Percentiles rank a stretch among this genome's conserved stretches.
Conservation (phyloP, 2,113 vertebrate genomes). For the Ptyas mucosa region DNA sequence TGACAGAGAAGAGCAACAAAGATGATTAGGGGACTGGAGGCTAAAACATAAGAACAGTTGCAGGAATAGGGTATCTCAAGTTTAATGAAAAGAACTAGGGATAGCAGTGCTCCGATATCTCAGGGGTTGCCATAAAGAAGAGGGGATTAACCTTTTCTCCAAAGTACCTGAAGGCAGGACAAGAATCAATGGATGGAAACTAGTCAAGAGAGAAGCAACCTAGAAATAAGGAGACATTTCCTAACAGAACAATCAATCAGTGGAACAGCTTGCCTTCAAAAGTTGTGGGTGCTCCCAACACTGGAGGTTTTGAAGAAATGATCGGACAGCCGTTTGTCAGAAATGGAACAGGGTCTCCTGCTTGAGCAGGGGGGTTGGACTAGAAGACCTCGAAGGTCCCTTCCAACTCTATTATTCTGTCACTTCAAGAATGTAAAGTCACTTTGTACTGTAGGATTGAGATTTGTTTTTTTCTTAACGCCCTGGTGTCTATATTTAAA, state of each 20-base stretch:
- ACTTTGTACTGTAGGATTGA: not conserved
- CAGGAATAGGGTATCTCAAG: not conserved
- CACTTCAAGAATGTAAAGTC: not conserved
- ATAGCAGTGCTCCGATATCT: not conserved
- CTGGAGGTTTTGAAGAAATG: not conserved
- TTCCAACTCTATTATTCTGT: not conserved
- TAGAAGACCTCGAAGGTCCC: not conserved
- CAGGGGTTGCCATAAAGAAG: not conserved
- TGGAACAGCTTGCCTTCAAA: not conserved
- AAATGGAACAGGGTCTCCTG: not conserved
- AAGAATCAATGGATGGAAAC: not conserved
- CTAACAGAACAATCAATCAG: not conserved
- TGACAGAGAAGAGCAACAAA: not conserved
- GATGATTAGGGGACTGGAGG: not conserved
- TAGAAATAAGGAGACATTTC: not conserved
- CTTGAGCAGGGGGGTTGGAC: not conserved
- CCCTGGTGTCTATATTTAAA: not conserved
- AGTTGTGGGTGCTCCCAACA: not conserved
- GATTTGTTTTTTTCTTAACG: not conserved
- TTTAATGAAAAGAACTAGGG: not conserved
- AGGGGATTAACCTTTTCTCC: not conserved
- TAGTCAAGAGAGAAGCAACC: not conserved
- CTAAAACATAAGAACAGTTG: not conserved
- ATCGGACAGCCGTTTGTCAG: not conserved
- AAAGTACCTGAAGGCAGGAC: no score